phyloP scores from a whole-genome alignment of 2,113 vertebrate genomes.

The Rynchops niger region DNA sequence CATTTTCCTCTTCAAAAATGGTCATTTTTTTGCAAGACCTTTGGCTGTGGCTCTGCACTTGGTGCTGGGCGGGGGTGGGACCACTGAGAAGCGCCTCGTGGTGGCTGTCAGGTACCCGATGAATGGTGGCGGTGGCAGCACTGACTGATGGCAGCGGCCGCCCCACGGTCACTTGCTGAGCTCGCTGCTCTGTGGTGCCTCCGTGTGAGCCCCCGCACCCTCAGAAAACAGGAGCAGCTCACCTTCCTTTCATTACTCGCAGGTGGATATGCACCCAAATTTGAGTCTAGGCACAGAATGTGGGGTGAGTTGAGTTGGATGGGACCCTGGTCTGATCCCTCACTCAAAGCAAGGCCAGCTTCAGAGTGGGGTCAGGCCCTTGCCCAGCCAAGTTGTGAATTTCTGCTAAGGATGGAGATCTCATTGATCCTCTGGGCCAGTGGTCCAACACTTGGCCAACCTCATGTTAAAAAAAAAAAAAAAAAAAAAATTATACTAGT shows the following conservation, averaged over 20 bases:
- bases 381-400: background rate
- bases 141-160: background rate
- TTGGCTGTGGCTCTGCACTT: background rate
- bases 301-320: background rate
- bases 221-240: background rate
- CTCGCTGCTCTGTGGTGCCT: background rate
- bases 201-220: rapidly evolving
- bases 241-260: rapidly evolving
- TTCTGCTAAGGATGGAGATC: background rate
- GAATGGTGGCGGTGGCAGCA: rapidly evolving
- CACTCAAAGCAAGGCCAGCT: background rate
- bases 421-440: rapidly evolving
- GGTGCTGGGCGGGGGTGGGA: background rate
- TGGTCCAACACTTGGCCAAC: background rate
- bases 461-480: background rate
- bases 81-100: rapidly evolving
- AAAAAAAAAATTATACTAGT: background rate
- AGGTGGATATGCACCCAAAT: background rate
- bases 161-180: background rate
- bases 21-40: background rate
- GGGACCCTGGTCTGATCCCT: background rate
- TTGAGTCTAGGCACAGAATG: rapidly evolving
- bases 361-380: background rate
- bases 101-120: rapidly evolving
- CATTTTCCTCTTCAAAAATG: background rate